Percentiles rank a stretch among this genome's conserved stretches.
phyloP scores from a whole-genome alignment of 2,797 vertebrate genomes.

The Octomys mimax region DNA sequence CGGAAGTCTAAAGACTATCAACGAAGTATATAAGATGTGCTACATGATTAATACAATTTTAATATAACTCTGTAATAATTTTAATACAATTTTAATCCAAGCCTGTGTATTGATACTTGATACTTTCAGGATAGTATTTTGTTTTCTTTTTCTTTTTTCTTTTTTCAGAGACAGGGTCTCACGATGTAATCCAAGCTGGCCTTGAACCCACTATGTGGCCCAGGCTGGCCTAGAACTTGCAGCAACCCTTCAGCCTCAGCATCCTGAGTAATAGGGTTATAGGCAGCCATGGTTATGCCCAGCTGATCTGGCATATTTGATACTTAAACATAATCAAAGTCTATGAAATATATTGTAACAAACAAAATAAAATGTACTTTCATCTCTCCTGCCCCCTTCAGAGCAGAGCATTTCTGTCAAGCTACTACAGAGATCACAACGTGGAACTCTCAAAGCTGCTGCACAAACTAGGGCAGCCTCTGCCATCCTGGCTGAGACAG shows the following conservation, averaged over 20 bases:
- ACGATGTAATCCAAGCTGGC: neutral
- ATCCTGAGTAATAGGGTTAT: neutral
- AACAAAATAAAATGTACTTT: constrained; percentile 18
- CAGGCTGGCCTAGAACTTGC: neutral
- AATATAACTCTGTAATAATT: no score
- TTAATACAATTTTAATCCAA: neutral
- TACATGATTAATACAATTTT: neutral
- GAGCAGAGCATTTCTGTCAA: constrained; percentile 96
- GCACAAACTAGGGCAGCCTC: constrained; percentile 96
- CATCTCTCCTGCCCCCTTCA: constrained; percentile 78
- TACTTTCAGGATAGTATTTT: neutral
- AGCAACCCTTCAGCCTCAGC: no score
- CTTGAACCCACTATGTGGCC: neutral
- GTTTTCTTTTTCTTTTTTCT: neutral
- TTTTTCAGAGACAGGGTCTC: neutral
- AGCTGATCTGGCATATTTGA: neutral
- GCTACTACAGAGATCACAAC: constrained; percentile 97
- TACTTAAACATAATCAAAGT: neutral
- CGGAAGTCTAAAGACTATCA: neutral
- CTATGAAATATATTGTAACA: neutral
- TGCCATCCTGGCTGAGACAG: constrained; percentile 98
- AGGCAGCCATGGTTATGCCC: neutral
- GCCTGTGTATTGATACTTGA: neutral
- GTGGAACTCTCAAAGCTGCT: constrained; percentile 97
- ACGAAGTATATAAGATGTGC: neutral